Evolutionary conservation across 2,888 invertebrate genomes (phyloP), one percentile per base, ranked within the genome.

Genomic region (Orchesella flavescens): DNA sequence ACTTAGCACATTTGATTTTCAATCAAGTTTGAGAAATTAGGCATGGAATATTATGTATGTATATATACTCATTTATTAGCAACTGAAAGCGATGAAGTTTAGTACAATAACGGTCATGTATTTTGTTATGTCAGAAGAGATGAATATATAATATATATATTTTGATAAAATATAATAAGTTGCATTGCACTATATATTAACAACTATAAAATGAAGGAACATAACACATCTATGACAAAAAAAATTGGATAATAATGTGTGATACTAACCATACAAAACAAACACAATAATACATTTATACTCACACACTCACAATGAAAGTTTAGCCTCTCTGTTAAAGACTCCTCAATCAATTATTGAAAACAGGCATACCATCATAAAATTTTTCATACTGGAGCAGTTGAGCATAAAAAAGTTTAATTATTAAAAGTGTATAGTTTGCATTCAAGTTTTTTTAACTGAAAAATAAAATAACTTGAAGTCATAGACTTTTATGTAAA

Each of bases 171-270:
- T 53, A 44, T 34, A 69, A 68, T 46, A 69, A 49, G 15, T 78
- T 78, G 77, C 77, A 78, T 78, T 78, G 77, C 77, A 69, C 77
- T 69, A 66, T 66, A 73, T 74, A 61, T 59, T 61, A 74, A 74
- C 63, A 74, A 74, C 15, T 46, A 53, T 53, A 44, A 46, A 15
- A 61, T 44, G 21, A 65, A 63, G 63, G 73, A 75, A 61, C 63
- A 63, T 49, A 53, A 15, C 46, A 15, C 46, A 4, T 59, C 23
- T 34, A 34, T 9, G n/a, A 57, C 49, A 63, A 75, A 59, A 69
- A 23, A 23, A 23, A 15, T 55, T 55, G 49, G 13, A 17, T 13
- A 21, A 34, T 3, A 53, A 15, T 17, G 69, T 69, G n/a, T 15
- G 53, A 69, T 23, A 55, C 13, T n/a, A 49, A 49, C 10, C 61